Base-by-base conservation (phyloP, 92 coral and sea anemone species). In the Pocillopora grandis region DNA sequence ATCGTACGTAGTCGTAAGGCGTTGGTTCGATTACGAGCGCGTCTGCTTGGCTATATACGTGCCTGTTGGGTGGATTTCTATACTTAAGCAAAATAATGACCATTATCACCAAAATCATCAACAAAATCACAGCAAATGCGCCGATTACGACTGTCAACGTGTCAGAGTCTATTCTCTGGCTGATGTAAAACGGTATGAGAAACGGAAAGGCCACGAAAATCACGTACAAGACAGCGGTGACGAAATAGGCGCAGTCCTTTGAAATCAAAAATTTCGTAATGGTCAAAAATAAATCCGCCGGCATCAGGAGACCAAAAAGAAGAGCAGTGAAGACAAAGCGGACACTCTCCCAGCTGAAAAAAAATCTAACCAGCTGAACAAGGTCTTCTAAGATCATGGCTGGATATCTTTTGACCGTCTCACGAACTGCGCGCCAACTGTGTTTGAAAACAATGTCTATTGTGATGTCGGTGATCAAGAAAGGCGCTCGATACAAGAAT, bases 361-460 rank as follows among this genome's bases (percentile, higher is more conserved):
- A 80, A 12, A 82, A 87, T 9, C 85, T 55, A 59, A 94, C 7
- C 48, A 96, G 78, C 16, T 88, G 83, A 2, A 72, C 84, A 42
- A 96, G 15, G 74, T 96, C 99, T 68, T 89, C 91, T 36, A 79
- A 66, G 23, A 96, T 82, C 82, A 78, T 55, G 18, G 89, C 90
- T 10, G 99, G 99, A 76, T 96, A 96, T 36, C 93, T 95, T 79
- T 92, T 83, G 62, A 92, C 98, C 8, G 99, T 94, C 61, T 90
- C 87, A 36, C 99, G 86, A 65, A 96, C 99, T 27, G 99, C 99
- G 63, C 80, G 90, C 99, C 99, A 96, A 90, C 99, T 96, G 59
- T 92, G 91, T 78, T 92, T 87, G 56, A 88, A 88, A 62, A 94
- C 89, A 60, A 96, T 79, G 72, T 96, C 99, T 62, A 90, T 91